Conservation (phyloP, 2,113 vertebrate genomes). For the Tylochromis polylepis region DNA sequence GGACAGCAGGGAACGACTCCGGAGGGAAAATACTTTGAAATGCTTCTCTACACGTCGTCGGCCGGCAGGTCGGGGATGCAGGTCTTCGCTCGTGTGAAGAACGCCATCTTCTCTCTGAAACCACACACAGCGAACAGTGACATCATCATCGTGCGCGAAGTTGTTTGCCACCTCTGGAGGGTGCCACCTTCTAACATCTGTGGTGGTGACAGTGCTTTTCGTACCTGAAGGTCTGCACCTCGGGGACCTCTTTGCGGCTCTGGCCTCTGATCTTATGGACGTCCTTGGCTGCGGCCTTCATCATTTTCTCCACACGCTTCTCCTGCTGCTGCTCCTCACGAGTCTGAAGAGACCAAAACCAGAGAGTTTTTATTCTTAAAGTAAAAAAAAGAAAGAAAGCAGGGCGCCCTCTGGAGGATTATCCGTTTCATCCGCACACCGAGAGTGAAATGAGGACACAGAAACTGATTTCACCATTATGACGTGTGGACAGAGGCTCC, state of each 20-base stretch:
- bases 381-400: accelerated
- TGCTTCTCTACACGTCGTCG: slow-evolving; percentile 81
- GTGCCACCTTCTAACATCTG: accelerated
- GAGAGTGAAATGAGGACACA: neutral
- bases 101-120: slow-evolving; percentile 96
- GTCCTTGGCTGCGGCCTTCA: slow-evolving; percentile 92
- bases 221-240: slow-evolving; percentile 95
- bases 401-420: neutral
- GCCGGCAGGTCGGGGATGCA: slow-evolving; percentile 87
- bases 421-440: neutral
- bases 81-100: slow-evolving; percentile 90
- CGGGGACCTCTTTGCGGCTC: slow-evolving; percentile 87
- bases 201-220: neutral
- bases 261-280: slow-evolving; percentile 90
- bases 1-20: slow-evolving; percentile 7
- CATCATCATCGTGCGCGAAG: accelerated
- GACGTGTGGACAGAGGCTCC: neutral
- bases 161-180: no score
- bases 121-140: neutral
- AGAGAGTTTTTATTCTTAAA: neutral
- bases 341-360: slow-evolving; percentile 63
- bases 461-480: neutral
- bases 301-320: slow-evolving; percentile 88
- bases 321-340: slow-evolving; percentile 84
- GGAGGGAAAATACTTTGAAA: slow-evolving; percentile 39